Evolutionary conservation across 2,888 invertebrate species (phyloP).

Genomic region (Falcaria lacertinaria): DNA sequence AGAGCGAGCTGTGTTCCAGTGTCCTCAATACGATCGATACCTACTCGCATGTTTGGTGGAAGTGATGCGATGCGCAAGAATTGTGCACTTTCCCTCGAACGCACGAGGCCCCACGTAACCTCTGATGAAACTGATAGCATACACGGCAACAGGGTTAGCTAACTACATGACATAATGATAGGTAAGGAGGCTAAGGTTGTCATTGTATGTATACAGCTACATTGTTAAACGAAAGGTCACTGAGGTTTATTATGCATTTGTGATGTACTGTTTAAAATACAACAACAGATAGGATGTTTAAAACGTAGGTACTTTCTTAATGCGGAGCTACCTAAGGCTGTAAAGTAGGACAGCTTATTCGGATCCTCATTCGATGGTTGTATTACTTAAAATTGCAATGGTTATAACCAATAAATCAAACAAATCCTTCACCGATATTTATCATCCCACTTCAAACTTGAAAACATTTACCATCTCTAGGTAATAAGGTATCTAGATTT

Average conservation of each 20-base stretch:
- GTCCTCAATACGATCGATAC: not conserved
- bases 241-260: not conserved
- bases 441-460: too few relatives aligned
- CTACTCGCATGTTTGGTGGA: not conserved
- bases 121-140: slow-evolving; percentile 41
- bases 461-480: too few relatives aligned
- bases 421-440: too few relatives aligned
- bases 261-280: too few relatives aligned
- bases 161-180: slow-evolving; percentile 47
- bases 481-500: too few relatives aligned
- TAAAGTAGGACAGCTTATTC: too few relatives aligned
- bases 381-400: too few relatives aligned
- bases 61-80: slow-evolving; percentile 12
- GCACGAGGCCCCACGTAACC: slow-evolving; percentile 24
- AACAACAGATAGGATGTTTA: too few relatives aligned
- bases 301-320: too few relatives aligned
- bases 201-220: slow-evolving; percentile 18
- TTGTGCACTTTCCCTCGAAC: slow-evolving; percentile 40
- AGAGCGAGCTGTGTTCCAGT: not conserved
- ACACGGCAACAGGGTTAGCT: slow-evolving; percentile 35
- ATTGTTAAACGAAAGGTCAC: slow-evolving; percentile 5
- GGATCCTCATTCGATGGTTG: too few relatives aligned
- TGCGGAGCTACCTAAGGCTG: too few relatives aligned
- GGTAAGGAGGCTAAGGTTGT: slow-evolving; percentile 72
- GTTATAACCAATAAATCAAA: too few relatives aligned